Evolutionary conservation across 1,140 invertebrate genomes (phyloP), one percentile per base, ranked within the genome.

Genomic region (Trissolcus basalis): DNA sequence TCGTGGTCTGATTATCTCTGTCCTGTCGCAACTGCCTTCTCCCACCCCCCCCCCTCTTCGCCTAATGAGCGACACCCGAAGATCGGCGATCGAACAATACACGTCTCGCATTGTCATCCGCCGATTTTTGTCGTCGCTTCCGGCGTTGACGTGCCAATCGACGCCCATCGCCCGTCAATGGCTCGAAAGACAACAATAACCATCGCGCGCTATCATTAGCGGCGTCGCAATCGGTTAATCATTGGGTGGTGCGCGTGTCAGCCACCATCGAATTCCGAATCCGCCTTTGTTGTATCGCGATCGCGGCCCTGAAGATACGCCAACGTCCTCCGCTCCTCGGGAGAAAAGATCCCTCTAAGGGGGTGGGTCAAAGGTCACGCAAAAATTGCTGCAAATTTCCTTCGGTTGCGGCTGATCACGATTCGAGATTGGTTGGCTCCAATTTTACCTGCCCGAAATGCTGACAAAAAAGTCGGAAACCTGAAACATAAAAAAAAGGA

Each of bases 261-360:
- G 33, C 58, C 60, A 51, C 69, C 60, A 65, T 78, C 65, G 68
- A 71, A 78, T 78, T 78, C 76, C 76, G 69, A 73, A 13, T 16
- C 69, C 75, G 76, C 76, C 76, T 54, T 44, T 68, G 54, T 60
- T 70, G 63, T 70, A 73, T 73, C 70, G 76, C 64, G 76, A 78
- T 69, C 60, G 64, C 56, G 59, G 70, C 49, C 69, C 69, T 77
- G 75, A 77, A 63, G 63, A 10, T 32, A 60, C 76, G 76, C 76
- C 76, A 78, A 78, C 76, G 45, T 44, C 1, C 1, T 36, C 45
- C 41, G 11, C 14, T 75, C 53, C 53, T 68, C 55, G 19, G 35
- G 12, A 53, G 59, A 43, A 53, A 63, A 53, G 49, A 45, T 48
- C 55, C 49, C 19, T 27, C 6, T n/a, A 65, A 73, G 54, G 54